Base-by-base conservation (phyloP, 2,113 vertebrate species). In the Tursiops truncatus region DNA sequence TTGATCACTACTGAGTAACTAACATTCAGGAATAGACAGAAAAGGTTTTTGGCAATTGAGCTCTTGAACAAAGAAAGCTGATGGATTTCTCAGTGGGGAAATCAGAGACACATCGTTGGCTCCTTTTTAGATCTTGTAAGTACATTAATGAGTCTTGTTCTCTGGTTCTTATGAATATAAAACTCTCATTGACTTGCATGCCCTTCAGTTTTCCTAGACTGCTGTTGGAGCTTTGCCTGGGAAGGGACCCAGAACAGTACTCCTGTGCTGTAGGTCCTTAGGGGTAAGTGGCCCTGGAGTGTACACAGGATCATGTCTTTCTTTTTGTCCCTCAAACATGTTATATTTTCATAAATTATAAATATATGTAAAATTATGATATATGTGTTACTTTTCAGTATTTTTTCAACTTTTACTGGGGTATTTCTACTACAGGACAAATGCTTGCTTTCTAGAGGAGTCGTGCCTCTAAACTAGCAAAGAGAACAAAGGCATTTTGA, bases 131-230 rank as follows among this genome's bases (percentile, higher is more conserved):
- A 87, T 76, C 82, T 94, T 97, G 28, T 96, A 95, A 92, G 79
- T 76, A 94, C 79, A 87, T 92, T 95, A 94, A 97, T 97, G 91
- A 97, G 60, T 5, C 96, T 87, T 95, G 73, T 90, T 94, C 38
- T 89, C 26, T 65, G n/a, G 12, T 84, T 83, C 53, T 89, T 96
- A 82, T 71, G 74, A 89, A 62, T 84, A 92, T 92, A 97, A 96
- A 93, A 76, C 18, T 83, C 28, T 95, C 38, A 13, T 47, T 91
- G 88, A 6, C 62, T 92, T 62, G 26, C 81, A 76, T 5, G 11
- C 26, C 33, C 38, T 80, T 96, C 47, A n/a, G 21, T 76, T 60
- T 67, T 91, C 56, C 23, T 50, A 58, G 20, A 68, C 21, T 31
- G n/a, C 2, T 1, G 1, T 44, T 82, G 62, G 85, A 96, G 15